Base-by-base conservation (phyloP, 2,797 vertebrate species). In the Silurus aristotelis region DNA sequence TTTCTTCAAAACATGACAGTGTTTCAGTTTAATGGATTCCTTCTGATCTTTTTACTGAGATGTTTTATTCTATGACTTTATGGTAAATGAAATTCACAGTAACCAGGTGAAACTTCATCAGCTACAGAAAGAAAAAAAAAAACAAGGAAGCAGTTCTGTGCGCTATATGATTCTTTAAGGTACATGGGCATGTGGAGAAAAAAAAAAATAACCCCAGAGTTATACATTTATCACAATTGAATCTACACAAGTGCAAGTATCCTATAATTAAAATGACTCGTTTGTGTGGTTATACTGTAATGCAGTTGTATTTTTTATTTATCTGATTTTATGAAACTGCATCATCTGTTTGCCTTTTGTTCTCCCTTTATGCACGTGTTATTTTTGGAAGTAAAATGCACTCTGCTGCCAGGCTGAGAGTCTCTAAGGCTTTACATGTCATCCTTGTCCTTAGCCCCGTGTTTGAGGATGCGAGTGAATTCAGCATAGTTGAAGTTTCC, bases 401-500 rank as follows among this genome's bases (percentile, higher is more conserved):
- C 56, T 87, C 70, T 64, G 60, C 31, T 86, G 72, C 66, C 83
- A 78, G 27, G 14, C 13, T 27, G 20, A 58, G 1, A 73, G 60
- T 80, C 63, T 76, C 38, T 52, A 56, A 12, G 58, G 3, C 0
- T 87, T 91, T 95, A 96, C 87, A 95, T 94, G 88, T 99, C 98
- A 0, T 99, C 98, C 88, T 99, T 99, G 90, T 99, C 98, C 92
- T 99, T 99, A 92, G 98, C 98, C 0, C 98, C 98, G 0, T 99
- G 98, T 91, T 99, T 99, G 89, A 99, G 96, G 92, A 99, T 99
- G 91, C 98, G 97, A 63, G 98, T 99, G 95, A 99, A 99, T 92
- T 99, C 98, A 63, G 97, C 97, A 0, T 99, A 99, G 94, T 99
- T 99, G 93, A 99, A 99, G 93, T 99, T 99, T 93, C 98, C 98